phyloP scores from a whole-genome alignment of 2,888 invertebrate species.

The Electrophaes corylata region DNA sequence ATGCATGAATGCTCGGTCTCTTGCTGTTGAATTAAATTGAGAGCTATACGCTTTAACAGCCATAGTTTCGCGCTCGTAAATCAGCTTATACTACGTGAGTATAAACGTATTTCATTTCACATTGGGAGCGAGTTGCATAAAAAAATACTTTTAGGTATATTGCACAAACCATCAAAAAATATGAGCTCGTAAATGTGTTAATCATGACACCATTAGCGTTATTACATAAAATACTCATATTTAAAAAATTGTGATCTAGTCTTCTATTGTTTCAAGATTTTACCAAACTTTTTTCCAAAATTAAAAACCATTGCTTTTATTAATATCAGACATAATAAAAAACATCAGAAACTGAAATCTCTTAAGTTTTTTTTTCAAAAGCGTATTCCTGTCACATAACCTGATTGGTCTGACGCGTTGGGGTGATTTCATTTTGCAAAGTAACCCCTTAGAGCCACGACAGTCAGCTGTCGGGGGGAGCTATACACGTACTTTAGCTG shows the following conservation, averaged over 20 bases:
- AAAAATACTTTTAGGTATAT: not conserved
- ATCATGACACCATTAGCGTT: not conserved
- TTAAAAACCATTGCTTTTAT: not conserved
- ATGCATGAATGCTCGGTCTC: conserved; percentile 11
- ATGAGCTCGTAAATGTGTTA: not conserved
- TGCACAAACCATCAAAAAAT: not conserved
- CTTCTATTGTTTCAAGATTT: no score
- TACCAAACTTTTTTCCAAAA: no score
- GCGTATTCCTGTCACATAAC: conserved; percentile 30
- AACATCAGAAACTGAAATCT: conserved; percentile 10
- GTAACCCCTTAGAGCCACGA: conserved; percentile 49
- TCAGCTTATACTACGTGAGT: not conserved
- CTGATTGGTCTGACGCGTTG: conserved; percentile 37
- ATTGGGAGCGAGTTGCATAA: not conserved
- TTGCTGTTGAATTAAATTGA: conserved; percentile 11
- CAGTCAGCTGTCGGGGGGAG: conserved; percentile 47
- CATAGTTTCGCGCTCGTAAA: conserved; percentile 2
- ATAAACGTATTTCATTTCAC: conserved; percentile 3
- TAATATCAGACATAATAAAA: not conserved
- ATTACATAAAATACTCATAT: not conserved
- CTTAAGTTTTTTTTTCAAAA: conserved; percentile 23
- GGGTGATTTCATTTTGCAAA: conserved; percentile 70
- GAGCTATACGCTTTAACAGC: conserved; percentile 11
- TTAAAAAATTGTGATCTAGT: not conserved
- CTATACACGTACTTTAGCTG: conserved; percentile 29